Base-by-base conservation (phyloP, 92 coral and sea anemone species). In the Isaurus tuberculatus region DNA sequence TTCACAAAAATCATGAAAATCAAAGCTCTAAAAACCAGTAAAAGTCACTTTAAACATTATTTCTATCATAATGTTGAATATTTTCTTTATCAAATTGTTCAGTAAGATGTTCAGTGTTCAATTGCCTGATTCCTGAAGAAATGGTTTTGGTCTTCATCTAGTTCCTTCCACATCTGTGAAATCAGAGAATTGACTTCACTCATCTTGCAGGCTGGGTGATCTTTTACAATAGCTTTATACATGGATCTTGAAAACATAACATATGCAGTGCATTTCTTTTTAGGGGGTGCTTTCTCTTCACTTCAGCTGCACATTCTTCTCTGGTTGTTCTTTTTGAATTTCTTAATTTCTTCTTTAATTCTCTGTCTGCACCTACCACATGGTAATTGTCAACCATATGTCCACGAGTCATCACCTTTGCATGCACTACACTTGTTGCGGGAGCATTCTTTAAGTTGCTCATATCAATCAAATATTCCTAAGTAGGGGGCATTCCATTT, bases 181-280 rank as follows among this genome's bases (percentile, higher is more conserved):
- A 69, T 22, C 6, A 42, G 85, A 36, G 43, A 68, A 44, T 81
- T 68, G 29, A 81, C 65, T 44, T 81, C 75, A 36, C 78, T 46
- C 85, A 81, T 81, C 14, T 37, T 81, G 51, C 23, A 66, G 42
- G 2, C 34, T 16, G 85, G 85, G 63, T 67, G 65, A 22, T 81
- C 86, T 72, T 73, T 60, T n/a, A 61, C 82, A 84, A 73, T 27
- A 10, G 40, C 1, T 55, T 73, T 61, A 68, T 72, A 84, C 44
- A 60, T 26, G 27, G 36, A 37, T 32, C 65, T 26, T 34, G 72
- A 83, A 71, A 83, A 71, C 30, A 28, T 84, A 25, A 25, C 82
- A 63, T 84, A 74, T 2, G 74, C 82, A 15, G 88, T 84, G 68
- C 88, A 74, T 81, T 64, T 64, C 22, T 81, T 67, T 23, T 81